Evolutionary conservation across 2,888 invertebrate genomes (phyloP).

Genomic region (Erebia epiphron): DNA sequence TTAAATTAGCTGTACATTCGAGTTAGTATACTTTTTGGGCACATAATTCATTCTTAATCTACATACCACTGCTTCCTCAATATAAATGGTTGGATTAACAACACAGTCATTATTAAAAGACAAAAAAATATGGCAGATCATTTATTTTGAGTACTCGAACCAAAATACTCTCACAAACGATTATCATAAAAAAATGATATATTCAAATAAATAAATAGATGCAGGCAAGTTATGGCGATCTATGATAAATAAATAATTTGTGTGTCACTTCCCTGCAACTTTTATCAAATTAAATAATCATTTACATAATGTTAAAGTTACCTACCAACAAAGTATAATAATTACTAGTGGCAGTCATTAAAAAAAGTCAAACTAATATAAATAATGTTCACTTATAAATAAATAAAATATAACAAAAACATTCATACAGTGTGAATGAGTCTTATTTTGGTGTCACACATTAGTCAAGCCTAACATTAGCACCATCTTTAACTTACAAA

Average conservation of each 20-base stretch:
- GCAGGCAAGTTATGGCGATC: slow-evolving; percentile 82
- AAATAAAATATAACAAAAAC: slow-evolving; percentile 78
- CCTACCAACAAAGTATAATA: slow-evolving; percentile 66
- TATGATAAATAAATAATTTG: slow-evolving; percentile 76
- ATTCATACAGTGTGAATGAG: slow-evolving; percentile 78
- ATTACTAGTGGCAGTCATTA: slow-evolving; percentile 80
- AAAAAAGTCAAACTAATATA: slow-evolving; percentile 75
- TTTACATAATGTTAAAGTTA: slow-evolving; percentile 55
- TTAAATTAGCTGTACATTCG: slow-evolving; percentile 84
- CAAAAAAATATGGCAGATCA: slow-evolving; percentile 80
- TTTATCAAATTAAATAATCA: slow-evolving; percentile 62
- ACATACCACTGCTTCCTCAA: slow-evolving; percentile 70
- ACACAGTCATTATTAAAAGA: slow-evolving; percentile 78
- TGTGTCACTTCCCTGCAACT: slow-evolving; percentile 78
- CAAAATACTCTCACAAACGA: slow-evolving; percentile 78
- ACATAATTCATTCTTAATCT: slow-evolving; percentile 80
- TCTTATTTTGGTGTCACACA: slow-evolving; percentile 81
- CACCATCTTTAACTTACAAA: slow-evolving; percentile 80
- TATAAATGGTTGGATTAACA: slow-evolving; percentile 71
- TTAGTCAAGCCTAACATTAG: slow-evolving; percentile 81
- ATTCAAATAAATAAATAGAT: slow-evolving; percentile 75
- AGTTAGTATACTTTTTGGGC: slow-evolving; percentile 83
- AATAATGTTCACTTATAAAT: slow-evolving; percentile 79
- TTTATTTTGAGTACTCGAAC: slow-evolving; percentile 78
- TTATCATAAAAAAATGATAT: slow-evolving; percentile 68